Conservation (phyloP, 2,797 vertebrate genomes). For the Pseudochromis fuscus region DNA sequence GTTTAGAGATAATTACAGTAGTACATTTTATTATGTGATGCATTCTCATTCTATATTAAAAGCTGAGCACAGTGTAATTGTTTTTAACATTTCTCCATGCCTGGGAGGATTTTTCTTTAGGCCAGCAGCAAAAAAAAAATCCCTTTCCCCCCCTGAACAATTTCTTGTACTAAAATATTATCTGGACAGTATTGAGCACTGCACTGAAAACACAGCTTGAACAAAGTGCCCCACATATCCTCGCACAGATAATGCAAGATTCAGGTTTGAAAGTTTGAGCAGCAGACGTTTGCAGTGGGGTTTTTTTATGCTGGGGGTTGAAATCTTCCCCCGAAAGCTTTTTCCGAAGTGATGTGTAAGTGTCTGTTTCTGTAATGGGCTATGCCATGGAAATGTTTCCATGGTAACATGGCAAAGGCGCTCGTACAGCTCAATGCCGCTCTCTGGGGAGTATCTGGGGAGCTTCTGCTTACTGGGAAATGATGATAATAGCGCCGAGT, state of each 20-base stretch:
- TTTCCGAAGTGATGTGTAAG: constrained; percentile 80
- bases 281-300: constrained; percentile 44
- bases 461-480: constrained; percentile 82
- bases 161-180: neutral
- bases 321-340: constrained; percentile 71
- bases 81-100: constrained; percentile 20
- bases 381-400: constrained; percentile 83
- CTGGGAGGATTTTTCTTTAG: constrained; percentile 20
- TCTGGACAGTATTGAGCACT: constrained; percentile 4
- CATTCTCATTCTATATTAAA: constrained; percentile 31
- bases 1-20: constrained; percentile 61
- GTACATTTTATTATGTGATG: constrained; percentile 39
- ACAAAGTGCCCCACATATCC: constrained; percentile 14
- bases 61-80: constrained; percentile 17
- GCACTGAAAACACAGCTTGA: neutral
- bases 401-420: constrained; percentile 83
- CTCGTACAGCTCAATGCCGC: constrained; percentile 79
- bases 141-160: too few species aligned
- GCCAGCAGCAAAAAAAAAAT: neutral
- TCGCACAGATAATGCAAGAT: constrained; percentile 17
- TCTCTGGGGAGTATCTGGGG: constrained; percentile 82
- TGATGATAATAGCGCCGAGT: constrained; percentile 78
- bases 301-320: constrained; percentile 36
- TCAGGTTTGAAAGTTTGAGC: constrained; percentile 53
- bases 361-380: constrained; percentile 84